Evolutionary conservation across 2,113 vertebrate genomes (phyloP), one percentile per base, ranked within the genome.

Genomic region (Castor canadensis): DNA sequence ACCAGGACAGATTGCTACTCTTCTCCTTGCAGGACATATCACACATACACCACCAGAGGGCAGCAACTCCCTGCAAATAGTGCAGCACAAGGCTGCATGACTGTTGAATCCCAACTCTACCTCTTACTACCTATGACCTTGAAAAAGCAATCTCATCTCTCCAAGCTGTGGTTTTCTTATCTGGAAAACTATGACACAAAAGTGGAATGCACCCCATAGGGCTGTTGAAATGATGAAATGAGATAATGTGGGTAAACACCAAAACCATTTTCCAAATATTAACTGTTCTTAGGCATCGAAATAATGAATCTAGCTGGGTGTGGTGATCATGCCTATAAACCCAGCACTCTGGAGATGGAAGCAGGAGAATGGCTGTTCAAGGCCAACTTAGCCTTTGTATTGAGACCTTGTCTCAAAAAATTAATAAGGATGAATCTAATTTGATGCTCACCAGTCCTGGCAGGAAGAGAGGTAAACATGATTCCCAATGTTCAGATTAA

Each of bases 401-500:
- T 60, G 22, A 60, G 64, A 66, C 64, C 64, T 30, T 35, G 13
- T 16, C 64, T 35, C 64, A 69, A 38, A n/a, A 38, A 35, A 66
- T 32, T 66, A 32, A 66, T 69, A 69, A 69, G 9, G 16, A 28
- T 12, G 19, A 22, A n/a, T 38, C 54, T n/a, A 35, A 38, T 28
- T 45, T 47, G 54, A 81, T 93, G 80, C 80, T 95, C 35, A 84
- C 28, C 26, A 30, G 38, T 92, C 52, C 40, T 81, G n/a, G 49
- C 15, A 91, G 35, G 20, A 56, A 85, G 58, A 16, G 2, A 38
- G 24, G 26, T 73, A 67, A 95, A 84, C 22, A 43, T 2, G 12
- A 75, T 85, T 82, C 28, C 38, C 71, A 52, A 9, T 89, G 94
- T 85, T 88, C 91, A 94, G 58, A 58, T 80, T 26, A 80, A 97